Evolutionary conservation across 2,888 invertebrate species (phyloP).

Genomic region (Auanema freiburgensis): DNA sequence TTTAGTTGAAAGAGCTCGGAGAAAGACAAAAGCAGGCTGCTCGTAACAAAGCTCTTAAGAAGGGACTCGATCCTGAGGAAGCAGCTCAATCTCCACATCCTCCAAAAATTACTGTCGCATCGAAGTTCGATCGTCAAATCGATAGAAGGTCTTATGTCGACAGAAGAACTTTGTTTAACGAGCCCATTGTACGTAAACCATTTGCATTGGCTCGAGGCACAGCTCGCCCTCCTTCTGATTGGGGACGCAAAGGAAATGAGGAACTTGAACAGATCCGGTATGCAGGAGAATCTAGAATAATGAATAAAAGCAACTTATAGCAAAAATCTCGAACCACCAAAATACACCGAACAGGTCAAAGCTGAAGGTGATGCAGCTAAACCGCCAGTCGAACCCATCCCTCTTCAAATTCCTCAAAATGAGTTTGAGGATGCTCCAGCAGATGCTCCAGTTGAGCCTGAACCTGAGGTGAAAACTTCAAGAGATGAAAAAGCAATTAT

Average conservation of each 20-base stretch:
- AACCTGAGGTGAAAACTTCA: no score
- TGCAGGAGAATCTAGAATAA: neutral
- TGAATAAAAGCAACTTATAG: slow-evolving; percentile 9
- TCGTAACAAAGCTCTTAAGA: slow-evolving; percentile 63
- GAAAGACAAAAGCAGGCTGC: slow-evolving; percentile 63
- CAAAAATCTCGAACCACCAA: slow-evolving; percentile 62
- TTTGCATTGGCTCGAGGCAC: slow-evolving; percentile 58
- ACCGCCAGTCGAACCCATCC: slow-evolving; percentile 59
- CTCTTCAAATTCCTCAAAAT: slow-evolving; percentile 51
- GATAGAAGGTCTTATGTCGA: slow-evolving; percentile 66
- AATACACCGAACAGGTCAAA: slow-evolving; percentile 63
- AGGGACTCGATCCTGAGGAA: slow-evolving; percentile 63
- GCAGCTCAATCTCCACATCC: slow-evolving; percentile 68
- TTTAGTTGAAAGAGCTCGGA: slow-evolving; percentile 61
- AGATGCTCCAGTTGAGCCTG: slow-evolving; percentile 2
- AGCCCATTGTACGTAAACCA: slow-evolving; percentile 41
- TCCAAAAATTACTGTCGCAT: slow-evolving; percentile 74
- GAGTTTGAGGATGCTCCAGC: slow-evolving; percentile 40
- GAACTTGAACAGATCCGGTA: slow-evolving; percentile 54
- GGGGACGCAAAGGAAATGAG: slow-evolving; percentile 64
- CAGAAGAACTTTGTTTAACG: slow-evolving; percentile 49
- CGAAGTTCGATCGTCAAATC: slow-evolving; percentile 96
- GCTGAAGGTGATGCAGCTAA: slow-evolving; percentile 61
- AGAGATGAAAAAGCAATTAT: no score
- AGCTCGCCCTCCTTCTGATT: slow-evolving; percentile 62